A percentile compares a stretch with the other conserved stretches of the same genome.
Evolutionary conservation across 2,888 invertebrate genomes (phyloP).

Genomic region (Campoplex capitator): DNA sequence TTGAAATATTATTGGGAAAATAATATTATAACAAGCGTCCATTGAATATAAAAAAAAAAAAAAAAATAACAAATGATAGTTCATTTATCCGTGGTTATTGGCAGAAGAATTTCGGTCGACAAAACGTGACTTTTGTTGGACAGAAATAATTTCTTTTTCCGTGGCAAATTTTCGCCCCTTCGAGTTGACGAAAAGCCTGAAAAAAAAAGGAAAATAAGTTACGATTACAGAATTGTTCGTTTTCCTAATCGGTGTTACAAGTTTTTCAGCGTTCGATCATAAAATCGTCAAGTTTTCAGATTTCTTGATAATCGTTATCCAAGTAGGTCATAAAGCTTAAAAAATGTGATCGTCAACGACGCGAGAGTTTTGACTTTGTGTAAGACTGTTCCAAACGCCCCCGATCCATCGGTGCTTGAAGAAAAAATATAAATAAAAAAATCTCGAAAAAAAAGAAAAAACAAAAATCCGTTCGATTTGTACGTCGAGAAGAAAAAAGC

Average conservation of each 20-base stretch:
- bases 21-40: too few species aligned
- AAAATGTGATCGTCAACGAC: neutral
- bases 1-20: too few species aligned
- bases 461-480: neutral
- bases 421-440: conserved; percentile 19
- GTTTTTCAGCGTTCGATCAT: neutral
- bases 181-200: neutral
- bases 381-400: neutral
- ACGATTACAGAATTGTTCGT: neutral
- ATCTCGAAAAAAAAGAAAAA: neutral
- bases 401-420: neutral
- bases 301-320: neutral
- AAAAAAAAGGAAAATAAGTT: neutral
- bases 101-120: neutral
- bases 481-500: conserved; percentile 50
- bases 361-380: neutral
- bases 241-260: neutral
- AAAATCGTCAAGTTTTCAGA: neutral
- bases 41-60: too few species aligned
- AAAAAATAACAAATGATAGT: neutral
- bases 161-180: neutral
- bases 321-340: neutral
- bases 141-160: neutral
- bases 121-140: neutral
- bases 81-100: neutral